Percentiles rank a stretch among this genome's conserved stretches.
These are phyloP conservation scores for Eumacrocentrus americanus DNA, from an alignment of 2,888 invertebrate species.

Conservation along the genomic window DNA sequence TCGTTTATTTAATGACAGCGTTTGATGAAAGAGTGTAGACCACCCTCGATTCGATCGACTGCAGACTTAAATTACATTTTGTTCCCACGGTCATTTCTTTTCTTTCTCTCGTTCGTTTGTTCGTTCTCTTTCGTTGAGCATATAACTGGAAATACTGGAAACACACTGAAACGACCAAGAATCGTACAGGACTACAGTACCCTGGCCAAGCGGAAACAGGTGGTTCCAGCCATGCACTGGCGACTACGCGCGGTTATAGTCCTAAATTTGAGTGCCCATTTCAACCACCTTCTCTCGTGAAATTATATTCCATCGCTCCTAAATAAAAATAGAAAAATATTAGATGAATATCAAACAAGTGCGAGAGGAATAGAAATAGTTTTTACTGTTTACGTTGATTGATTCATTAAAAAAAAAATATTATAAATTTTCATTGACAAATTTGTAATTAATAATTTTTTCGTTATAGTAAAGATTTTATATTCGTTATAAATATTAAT, in stretches of 20 bases:
- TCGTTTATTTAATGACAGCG: not conserved
- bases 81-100: conserved; percentile 1
- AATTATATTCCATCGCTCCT: not conserved
- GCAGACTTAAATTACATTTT: not conserved
- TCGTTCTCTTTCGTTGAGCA: not conserved
- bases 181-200: conserved; percentile 22
- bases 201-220: conserved; percentile 52
- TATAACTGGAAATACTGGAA: conserved; percentile 19
- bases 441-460: too few relatives aligned
- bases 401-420: too few relatives aligned
- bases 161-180: conserved; percentile 20
- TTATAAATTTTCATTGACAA: too few relatives aligned
- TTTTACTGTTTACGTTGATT: too few relatives aligned
- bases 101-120: not conserved
- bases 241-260: conserved; percentile 41
- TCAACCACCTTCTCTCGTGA: conserved; percentile 6
- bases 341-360: not conserved
- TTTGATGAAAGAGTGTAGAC: not conserved
- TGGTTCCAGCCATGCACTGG: conserved; percentile 58
- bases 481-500: too few relatives aligned
- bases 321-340: not conserved
- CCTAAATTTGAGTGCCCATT: conserved; percentile 28
- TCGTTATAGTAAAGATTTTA: too few relatives aligned
- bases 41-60: conserved; percentile 5
- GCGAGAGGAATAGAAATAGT: not conserved